Evolutionary conservation across 92 coral and sea anemone species (phyloP).

Genomic region (Bergia sp.): DNA sequence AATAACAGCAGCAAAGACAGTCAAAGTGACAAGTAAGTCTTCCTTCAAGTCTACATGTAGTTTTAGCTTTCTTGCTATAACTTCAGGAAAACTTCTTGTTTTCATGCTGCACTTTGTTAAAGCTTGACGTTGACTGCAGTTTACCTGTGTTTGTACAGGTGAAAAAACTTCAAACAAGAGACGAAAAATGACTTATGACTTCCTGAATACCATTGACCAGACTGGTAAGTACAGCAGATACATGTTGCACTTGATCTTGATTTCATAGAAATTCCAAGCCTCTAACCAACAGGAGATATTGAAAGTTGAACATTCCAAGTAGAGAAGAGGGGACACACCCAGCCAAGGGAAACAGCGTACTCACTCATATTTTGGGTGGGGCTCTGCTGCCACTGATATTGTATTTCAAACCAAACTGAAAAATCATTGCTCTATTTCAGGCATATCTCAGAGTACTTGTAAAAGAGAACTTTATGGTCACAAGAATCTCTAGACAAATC

Average conservation of each 20-base stretch:
- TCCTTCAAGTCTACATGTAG: not conserved
- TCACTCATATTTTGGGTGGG: no score
- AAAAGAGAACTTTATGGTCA: no score
- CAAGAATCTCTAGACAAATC: no score
- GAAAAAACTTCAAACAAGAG: constrained; percentile 68
- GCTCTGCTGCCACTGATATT: no score
- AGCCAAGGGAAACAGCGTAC: no score
- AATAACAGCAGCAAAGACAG: no score
- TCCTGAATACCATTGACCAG: constrained; percentile 82
- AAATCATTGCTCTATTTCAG: no score
- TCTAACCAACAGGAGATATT: not conserved
- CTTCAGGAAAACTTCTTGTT: not conserved
- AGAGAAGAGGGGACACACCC: no score
- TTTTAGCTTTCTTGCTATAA: not conserved
- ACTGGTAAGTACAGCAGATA: constrained; percentile 68
- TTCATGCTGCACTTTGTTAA: not conserved
- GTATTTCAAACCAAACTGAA: no score
- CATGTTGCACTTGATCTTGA: no score
- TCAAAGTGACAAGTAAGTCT: not conserved
- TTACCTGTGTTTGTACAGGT: constrained; percentile 56
- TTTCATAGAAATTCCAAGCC: not conserved
- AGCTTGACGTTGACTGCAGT: constrained; percentile 25
- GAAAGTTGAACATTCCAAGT: no score
- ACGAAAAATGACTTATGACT: constrained; percentile 86
- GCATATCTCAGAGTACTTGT: no score